Base-by-base conservation (phyloP, 1,140 invertebrate genomes). In the Procambarus clarkii region DNA sequence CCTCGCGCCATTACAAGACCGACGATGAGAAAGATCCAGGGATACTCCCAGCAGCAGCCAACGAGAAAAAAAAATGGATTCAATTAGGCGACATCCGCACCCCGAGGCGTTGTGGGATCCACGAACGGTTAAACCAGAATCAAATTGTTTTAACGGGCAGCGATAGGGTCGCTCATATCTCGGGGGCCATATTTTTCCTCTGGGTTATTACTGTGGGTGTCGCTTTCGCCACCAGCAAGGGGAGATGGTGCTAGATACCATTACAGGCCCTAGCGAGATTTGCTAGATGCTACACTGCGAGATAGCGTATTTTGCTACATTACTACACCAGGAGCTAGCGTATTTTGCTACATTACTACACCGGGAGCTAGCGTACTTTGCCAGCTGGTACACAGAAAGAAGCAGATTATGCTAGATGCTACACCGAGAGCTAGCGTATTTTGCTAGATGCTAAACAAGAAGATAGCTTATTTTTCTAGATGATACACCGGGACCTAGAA, bases 91-190 rank as follows among this genome's bases (percentile, higher is more conserved):
- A 46, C 60, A 85, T 85, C 83, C 44, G 60, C 58, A 24, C 60
- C 69, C 21, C n/a, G 60, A 85, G 46, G 83, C 69, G 83, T 24
- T 71, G 60, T 11, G 83, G 69, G 46, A 48, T 44, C 83, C n/a
- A 48, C 46, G 69, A 85, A 69, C 46, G 83, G 34, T 85, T 85
- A 85, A 85, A 34, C 46, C 64, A 71, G 83, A 85, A 85, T 85
- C 83, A 85, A 85, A 85, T 85, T 85, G 83, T 85, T 85, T 85
- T 85, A 85, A 85, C 83, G 83, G 83, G 83, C 83, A n/a, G 45
- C 69, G 83, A 85, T 85, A 85, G 83, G 34, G 44, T 69, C 83
- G 48, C 83, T 85, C 60, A 85, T 85, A 85, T 85, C 69, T 85
- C 60, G 58, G 45, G 69, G 69, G 83, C 83, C 83, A 85, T 85